Base-by-base conservation (phyloP, 2,113 vertebrate genomes). In the Caloenas nicobarica region DNA sequence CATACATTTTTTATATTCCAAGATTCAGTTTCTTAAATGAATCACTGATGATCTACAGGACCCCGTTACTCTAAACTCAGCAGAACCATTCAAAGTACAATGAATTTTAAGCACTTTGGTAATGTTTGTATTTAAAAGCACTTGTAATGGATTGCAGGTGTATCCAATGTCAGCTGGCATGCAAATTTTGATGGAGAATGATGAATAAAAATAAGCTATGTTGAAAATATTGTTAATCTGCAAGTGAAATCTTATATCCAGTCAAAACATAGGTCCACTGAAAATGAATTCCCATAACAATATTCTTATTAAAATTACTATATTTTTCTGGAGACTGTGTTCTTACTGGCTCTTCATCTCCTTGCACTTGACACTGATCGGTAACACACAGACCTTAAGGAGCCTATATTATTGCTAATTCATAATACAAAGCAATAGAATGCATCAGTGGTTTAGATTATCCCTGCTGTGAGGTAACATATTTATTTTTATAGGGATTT, bases 401-500 rank as follows among this genome's bases (percentile, higher is more conserved):
- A 94, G 31, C 18, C 42, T 77, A 10, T 86, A 40, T 80, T 94
- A 60, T 77, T 91, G 44, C 23, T 88, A 91, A 91, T 74, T 88
- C 42, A 28, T 71, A 86, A 86, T 69, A 90, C 90, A 92, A 95
- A 80, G 7, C 36, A 61, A 61, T 85, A 65, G 50, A 91, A 91
- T 68, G 57, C 54, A 64, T 69, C 72, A 56, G 48, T 57, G 36
- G 28, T 23, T 91, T 92, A 87, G 68, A 48, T 79, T 93, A 80
- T 87, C n/a, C 57, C n/a, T 78, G 60, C 73, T 88, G 88, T 11
- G 76, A 83, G 77, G 80, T 95, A 97, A 96, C 62, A 8, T 95
- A 86, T 90, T 97, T 98, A 60, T 97, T 96, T 96, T 96, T 81
- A 86, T 92, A 99, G 99, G 95, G 99, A 99, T 97, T 96, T 99